Percentiles rank a stretch among this genome's conserved stretches.
Evolutionary conservation across 2,797 vertebrate species (phyloP).

Genomic region (Neosalanx taihuensis): DNA sequence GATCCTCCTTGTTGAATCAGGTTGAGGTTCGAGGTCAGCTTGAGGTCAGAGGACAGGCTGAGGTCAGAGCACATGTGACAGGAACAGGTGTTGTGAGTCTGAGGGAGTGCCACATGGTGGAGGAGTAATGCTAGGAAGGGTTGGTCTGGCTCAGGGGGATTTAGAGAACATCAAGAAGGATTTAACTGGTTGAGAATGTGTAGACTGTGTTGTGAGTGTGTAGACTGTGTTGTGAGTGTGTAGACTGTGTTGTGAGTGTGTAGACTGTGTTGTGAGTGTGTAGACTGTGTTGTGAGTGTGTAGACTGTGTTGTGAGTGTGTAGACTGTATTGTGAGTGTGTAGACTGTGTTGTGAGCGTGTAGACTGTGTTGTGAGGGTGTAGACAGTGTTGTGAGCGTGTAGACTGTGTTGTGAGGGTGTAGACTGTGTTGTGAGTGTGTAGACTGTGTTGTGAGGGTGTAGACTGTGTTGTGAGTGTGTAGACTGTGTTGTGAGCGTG

Average conservation of each 20-base stretch:
- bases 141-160: constrained; percentile 33
- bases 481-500: no score
- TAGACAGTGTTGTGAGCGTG: no score
- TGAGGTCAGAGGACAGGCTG: constrained; percentile 36
- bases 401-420: no score
- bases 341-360: constrained; percentile 27
- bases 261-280: constrained; percentile 28
- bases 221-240: constrained; percentile 29
- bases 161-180: neutral
- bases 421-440: no score
- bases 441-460: no score
- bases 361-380: neutral
- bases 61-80: constrained; percentile 63
- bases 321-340: constrained; percentile 7
- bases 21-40: constrained; percentile 33
- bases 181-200: constrained; percentile 1
- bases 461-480: no score
- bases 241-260: constrained; percentile 7
- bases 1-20: constrained; percentile 59
- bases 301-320: constrained; percentile 27
- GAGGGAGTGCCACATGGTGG: constrained; percentile 42
- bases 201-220: neutral
- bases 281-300: constrained; percentile 6
- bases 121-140: constrained; percentile 52
- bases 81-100: constrained; percentile 54